Percentiles rank a stretch among this genome's conserved stretches.
Evolutionary conservation across 92 coral and sea anemone species (phyloP).

Genomic region (Epizoanthus stellaris): DNA sequence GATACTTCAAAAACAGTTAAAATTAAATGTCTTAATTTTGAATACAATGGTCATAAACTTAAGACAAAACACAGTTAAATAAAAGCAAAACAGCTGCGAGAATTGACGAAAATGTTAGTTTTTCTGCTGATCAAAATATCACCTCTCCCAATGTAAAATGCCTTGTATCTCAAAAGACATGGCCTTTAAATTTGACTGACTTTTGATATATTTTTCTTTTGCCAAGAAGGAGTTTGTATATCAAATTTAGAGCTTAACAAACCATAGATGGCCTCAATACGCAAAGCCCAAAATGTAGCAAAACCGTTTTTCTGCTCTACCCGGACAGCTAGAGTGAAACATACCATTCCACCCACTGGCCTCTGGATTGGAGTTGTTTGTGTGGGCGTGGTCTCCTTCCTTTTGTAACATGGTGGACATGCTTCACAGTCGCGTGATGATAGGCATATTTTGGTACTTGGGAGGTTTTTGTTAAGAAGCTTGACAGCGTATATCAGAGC

Average conservation of each 20-base stretch:
- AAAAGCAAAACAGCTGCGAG: not conserved
- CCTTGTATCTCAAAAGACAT: slow-evolving; percentile 27
- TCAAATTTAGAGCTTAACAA: slow-evolving; percentile 14
- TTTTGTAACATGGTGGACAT: not conserved
- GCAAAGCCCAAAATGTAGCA: not conserved
- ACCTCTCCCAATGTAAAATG: not conserved
- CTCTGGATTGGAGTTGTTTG: not conserved
- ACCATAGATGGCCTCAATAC: not conserved
- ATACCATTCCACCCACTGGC: not conserved
- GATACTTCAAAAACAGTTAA: too few species aligned
- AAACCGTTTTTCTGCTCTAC: slow-evolving; percentile 21
- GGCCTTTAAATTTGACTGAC: slow-evolving; percentile 19
- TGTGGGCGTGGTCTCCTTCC: not conserved
- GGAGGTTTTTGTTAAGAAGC: not conserved
- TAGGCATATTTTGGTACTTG: slow-evolving; percentile 4
- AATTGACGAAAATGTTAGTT: too few species aligned
- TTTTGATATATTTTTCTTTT: not conserved
- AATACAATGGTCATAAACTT: too few species aligned
- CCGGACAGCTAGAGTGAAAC: slow-evolving; percentile 1
- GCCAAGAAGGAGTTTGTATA: slow-evolving; percentile 32
- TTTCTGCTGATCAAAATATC: too few species aligned
- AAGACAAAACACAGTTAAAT: too few species aligned
- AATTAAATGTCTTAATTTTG: too few species aligned
- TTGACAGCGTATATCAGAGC: not conserved
- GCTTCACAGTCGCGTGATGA: not conserved